Evolutionary conservation across 2,888 invertebrate genomes (phyloP).

Genomic region (Andrena camellia): DNA sequence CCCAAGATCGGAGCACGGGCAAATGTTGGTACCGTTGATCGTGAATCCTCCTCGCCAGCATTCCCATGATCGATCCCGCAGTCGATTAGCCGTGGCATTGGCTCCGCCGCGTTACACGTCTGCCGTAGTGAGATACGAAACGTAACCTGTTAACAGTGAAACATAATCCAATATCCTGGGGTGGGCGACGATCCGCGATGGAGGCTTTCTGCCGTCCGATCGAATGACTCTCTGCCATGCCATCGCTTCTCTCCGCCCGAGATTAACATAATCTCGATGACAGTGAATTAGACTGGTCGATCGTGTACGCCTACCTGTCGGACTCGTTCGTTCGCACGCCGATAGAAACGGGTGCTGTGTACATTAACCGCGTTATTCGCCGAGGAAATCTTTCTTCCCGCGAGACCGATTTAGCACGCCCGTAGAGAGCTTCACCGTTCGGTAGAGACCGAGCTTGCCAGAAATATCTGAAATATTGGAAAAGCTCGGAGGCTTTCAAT

Average conservation of each 20-base stretch:
- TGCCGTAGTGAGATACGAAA: slow-evolving; percentile 66
- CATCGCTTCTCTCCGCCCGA: slow-evolving; percentile 30
- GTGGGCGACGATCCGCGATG: slow-evolving; percentile 62
- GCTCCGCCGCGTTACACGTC: slow-evolving; percentile 63
- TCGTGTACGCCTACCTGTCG: slow-evolving; percentile 46
- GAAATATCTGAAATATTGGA: too few species aligned
- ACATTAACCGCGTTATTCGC: slow-evolving; percentile 13
- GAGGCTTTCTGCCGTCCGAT: slow-evolving; percentile 64
- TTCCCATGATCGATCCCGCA: slow-evolving; percentile 54
- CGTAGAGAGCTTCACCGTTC: too few species aligned
- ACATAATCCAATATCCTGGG: slow-evolving; percentile 71
- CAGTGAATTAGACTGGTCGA: slow-evolving; percentile 52
- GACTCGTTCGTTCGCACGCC: slow-evolving; percentile 30
- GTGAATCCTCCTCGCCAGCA: slow-evolving; percentile 10
- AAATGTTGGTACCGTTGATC: slow-evolving; percentile 12
- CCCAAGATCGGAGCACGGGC: background rate
- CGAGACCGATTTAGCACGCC: background rate
- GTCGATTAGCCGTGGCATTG: slow-evolving; percentile 68
- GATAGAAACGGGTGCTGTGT: background rate
- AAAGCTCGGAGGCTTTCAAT: too few species aligned
- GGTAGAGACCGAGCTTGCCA: too few species aligned
- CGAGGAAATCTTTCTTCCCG: background rate
- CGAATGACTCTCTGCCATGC: slow-evolving; percentile 53
- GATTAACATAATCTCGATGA: slow-evolving; percentile 67
- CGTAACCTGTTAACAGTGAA: slow-evolving; percentile 73